Evolutionary conservation across 2,888 invertebrate genomes (phyloP).

Genomic region (Apamea epomidion): DNA sequence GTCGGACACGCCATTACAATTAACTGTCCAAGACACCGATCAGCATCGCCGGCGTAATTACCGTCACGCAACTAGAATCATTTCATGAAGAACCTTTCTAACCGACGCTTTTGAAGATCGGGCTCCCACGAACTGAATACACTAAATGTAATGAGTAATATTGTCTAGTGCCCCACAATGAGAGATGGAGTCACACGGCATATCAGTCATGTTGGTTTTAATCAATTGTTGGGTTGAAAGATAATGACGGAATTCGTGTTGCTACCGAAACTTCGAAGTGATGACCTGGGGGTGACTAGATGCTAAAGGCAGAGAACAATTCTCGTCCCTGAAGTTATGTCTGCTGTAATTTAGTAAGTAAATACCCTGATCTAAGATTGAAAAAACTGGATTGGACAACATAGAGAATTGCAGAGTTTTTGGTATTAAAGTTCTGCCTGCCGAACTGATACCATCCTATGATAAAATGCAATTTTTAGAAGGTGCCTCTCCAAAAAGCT

Average conservation of each 20-base stretch:
- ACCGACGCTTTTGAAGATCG: slow-evolving; percentile 66
- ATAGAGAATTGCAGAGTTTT: neutral
- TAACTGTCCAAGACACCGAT: slow-evolving; percentile 83
- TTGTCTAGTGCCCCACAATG: slow-evolving; percentile 48
- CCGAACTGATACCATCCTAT: neutral
- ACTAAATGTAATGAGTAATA: slow-evolving; percentile 69
- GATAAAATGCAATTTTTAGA: too few species aligned
- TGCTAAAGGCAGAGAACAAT: neutral
- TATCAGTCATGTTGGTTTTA: slow-evolving; percentile 38
- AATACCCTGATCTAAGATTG: neutral
- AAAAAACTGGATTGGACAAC: neutral
- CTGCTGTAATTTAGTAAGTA: neutral
- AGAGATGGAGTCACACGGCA: slow-evolving; percentile 56
- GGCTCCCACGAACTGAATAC: slow-evolving; percentile 70
- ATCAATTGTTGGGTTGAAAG: slow-evolving; percentile 2
- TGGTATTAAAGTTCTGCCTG: too few species aligned
- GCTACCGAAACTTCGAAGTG: neutral
- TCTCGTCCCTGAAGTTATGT: neutral
- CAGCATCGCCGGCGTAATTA: slow-evolving; percentile 78
- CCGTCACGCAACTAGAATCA: slow-evolving; percentile 80
- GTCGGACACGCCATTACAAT: slow-evolving; percentile 80
- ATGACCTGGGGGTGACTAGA: neutral
- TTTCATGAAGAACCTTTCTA: slow-evolving; percentile 71
- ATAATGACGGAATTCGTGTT: neutral
- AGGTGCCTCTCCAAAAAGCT: too few species aligned